Evolutionary conservation across 2,113 vertebrate genomes (phyloP).

Genomic region (Ceratotherium simum): DNA sequence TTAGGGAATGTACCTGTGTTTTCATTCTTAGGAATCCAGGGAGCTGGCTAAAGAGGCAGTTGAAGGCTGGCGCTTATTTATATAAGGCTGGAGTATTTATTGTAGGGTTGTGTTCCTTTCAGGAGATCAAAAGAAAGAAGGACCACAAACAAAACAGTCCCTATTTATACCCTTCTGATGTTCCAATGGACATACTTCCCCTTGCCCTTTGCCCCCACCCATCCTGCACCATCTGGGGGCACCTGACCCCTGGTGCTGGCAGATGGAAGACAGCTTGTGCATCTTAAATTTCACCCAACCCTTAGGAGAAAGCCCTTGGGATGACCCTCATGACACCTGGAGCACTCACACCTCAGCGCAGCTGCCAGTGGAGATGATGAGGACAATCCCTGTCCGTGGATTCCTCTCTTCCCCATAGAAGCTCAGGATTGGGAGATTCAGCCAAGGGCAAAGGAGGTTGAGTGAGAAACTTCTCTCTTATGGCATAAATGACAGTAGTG

Average conservation of each 20-base stretch:
- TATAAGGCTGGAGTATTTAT: conserved; percentile 31
- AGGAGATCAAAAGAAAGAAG: conserved; percentile 61
- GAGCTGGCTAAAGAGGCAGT: not conserved
- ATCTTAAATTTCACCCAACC: conserved; percentile 59
- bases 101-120: not conserved
- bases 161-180: conserved; percentile 42
- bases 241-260: conserved; percentile 15
- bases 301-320: not conserved
- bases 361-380: not conserved
- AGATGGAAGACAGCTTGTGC: conserved; percentile 60
- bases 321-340: not conserved
- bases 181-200: not conserved
- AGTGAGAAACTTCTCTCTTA: not conserved
- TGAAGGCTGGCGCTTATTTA: conserved; percentile 50
- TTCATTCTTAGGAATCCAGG: conserved; percentile 38
- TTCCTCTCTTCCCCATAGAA: not conserved
- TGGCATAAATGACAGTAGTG: not conserved
- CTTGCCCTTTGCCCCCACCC: conserved; percentile 40
- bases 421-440: not conserved
- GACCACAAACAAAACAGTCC: not conserved
- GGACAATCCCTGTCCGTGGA: not conserved
- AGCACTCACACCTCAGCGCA: not conserved
- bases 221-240: not conserved
- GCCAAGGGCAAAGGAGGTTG: not conserved
- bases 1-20: not conserved